A percentile compares a stretch with the other conserved stretches of the same genome.
Evolutionary conservation across 2,888 invertebrate species (phyloP).

Genomic region (Sarcophaga caerulescens): DNA sequence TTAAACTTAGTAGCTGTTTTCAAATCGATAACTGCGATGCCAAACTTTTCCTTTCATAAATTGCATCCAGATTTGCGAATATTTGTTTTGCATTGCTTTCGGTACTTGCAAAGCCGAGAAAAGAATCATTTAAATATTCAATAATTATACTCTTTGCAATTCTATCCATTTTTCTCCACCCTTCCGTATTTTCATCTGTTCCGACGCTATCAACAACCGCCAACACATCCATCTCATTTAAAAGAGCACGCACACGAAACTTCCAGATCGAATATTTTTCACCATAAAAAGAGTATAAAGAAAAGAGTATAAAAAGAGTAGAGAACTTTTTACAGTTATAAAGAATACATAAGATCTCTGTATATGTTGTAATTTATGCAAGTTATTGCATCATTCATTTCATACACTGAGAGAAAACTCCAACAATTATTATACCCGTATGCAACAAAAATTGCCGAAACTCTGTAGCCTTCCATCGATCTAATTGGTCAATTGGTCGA

Average conservation of each 20-base stretch:
- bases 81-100: slow-evolving; percentile 58
- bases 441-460: too few species aligned
- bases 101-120: slow-evolving; percentile 57
- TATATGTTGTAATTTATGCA: too few species aligned
- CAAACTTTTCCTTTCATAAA: slow-evolving; percentile 62
- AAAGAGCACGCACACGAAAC: slow-evolving; percentile 54
- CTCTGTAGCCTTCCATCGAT: too few species aligned
- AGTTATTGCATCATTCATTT: too few species aligned
- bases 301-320: too few species aligned
- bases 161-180: slow-evolving; percentile 51
- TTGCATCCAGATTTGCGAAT: slow-evolving; percentile 60
- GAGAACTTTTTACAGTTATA: too few species aligned
- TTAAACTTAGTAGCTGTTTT: slow-evolving; percentile 56
- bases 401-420: too few species aligned
- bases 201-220: slow-evolving; percentile 35
- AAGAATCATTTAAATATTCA: slow-evolving; percentile 63
- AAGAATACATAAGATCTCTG: too few species aligned
- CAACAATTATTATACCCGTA: slow-evolving; percentile 28
- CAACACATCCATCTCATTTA: slow-evolving; percentile 48
- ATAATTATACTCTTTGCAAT: slow-evolving; percentile 59
- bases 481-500: slow-evolving; percentile 19
- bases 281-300: slow-evolving; percentile 52
- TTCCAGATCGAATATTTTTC: slow-evolving; percentile 59
- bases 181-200: slow-evolving; percentile 32
- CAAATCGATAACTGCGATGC: slow-evolving; percentile 61